phyloP scores from a whole-genome alignment of 2,888 invertebrate species.

The Opisthograptis luteolata region DNA sequence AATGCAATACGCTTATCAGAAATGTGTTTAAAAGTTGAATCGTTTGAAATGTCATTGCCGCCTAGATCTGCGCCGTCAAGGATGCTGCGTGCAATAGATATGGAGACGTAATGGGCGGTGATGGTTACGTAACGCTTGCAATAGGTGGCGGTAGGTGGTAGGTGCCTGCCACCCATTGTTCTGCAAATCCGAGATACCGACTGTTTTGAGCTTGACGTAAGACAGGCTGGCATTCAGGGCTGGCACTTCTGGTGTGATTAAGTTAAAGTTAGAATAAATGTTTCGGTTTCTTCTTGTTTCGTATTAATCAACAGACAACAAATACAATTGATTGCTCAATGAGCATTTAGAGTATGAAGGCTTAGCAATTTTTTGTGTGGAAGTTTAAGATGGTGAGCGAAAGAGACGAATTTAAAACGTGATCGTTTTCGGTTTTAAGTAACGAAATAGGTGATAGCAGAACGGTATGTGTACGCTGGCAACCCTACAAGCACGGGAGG shows the following conservation, averaged over 20 bases:
- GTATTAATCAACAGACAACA: background rate
- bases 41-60: slow-evolving; percentile 54
- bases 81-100: slow-evolving; percentile 37
- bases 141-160: slow-evolving; percentile 43
- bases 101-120: slow-evolving; percentile 65
- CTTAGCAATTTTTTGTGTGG: no score
- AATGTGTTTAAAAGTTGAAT: slow-evolving; percentile 32
- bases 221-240: slow-evolving; percentile 30
- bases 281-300: background rate
- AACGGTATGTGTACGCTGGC: slow-evolving; percentile 20
- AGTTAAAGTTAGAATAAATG: background rate
- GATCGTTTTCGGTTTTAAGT: no score
- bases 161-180: slow-evolving; percentile 57
- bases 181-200: slow-evolving; percentile 55
- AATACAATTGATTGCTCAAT: no score
- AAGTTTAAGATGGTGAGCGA: no score
- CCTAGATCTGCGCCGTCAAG: slow-evolving; percentile 28
- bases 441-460: background rate
- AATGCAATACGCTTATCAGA: slow-evolving; percentile 34
- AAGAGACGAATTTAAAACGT: no score
- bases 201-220: slow-evolving; percentile 51
- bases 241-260: slow-evolving; percentile 3
- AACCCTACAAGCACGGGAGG: slow-evolving; percentile 59
- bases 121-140: slow-evolving; percentile 60
- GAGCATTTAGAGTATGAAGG: no score